Evolutionary conservation across 2,113 vertebrate species (phyloP).

Genomic region (Ptychochromis oligacanthus): DNA sequence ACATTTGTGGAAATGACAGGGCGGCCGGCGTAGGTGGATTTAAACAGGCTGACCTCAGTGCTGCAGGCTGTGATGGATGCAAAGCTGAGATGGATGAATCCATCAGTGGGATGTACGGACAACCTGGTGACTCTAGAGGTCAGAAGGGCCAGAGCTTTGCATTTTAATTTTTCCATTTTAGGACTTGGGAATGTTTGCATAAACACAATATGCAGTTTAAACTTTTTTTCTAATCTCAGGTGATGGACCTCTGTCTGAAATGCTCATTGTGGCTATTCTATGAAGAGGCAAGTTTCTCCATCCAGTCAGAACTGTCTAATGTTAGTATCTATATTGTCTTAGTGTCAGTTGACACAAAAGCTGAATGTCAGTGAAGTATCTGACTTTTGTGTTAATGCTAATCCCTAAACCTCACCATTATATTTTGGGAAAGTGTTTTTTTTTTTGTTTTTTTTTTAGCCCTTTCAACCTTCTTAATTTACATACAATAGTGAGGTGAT

Average conservation of each 20-base stretch:
- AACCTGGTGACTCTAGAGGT: constrained; percentile 33
- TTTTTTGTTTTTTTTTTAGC: too few species aligned
- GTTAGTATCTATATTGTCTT: background rate
- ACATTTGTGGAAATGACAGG: too few species aligned
- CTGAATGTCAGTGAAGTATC: too few species aligned
- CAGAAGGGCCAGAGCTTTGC: constrained; percentile 7
- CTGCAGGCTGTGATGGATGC: background rate
- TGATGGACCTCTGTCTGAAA: constrained; percentile 38
- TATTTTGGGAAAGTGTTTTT: too few species aligned
- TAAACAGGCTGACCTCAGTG: background rate
- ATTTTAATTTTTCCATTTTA: constrained; percentile 17
- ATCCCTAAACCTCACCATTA: too few species aligned
- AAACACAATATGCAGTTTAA: background rate
- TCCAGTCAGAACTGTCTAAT: constrained; percentile 48
- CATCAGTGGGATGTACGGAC: constrained; percentile 30
- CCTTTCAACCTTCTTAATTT: too few species aligned
- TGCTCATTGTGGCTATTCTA: constrained; percentile 62
- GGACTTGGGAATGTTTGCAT: background rate
- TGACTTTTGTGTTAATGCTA: too few species aligned
- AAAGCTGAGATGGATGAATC: constrained; percentile 36
- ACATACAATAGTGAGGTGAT: constrained; percentile 22
- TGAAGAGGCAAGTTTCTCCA: constrained; percentile 45
- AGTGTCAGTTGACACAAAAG: too few species aligned
- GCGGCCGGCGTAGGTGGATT: too few species aligned
- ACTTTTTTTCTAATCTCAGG: background rate